These are phyloP conservation scores for Girardia tigrina DNA, from an alignment of 2,888 invertebrate genomes.

Conservation along the genomic window DNA sequence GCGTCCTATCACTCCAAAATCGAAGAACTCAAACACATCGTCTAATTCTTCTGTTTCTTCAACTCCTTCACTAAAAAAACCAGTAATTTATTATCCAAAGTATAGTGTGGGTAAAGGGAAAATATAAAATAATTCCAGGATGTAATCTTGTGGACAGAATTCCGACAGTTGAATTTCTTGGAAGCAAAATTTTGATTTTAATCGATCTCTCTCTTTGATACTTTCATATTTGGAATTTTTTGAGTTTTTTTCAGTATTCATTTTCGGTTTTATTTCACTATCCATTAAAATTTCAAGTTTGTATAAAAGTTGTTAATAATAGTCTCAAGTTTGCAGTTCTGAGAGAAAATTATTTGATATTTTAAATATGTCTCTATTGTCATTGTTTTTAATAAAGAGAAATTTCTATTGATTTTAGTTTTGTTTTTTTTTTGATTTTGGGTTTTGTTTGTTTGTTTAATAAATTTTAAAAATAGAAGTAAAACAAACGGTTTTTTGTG, in stretches of 20 bases:
- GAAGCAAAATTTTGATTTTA: background rate
- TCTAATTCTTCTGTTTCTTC: background rate
- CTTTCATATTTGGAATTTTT: background rate
- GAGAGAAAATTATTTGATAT: background rate
- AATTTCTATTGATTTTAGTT: slow-evolving; percentile 25
- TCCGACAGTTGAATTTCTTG: background rate
- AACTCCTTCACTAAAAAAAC: slow-evolving; percentile 2
- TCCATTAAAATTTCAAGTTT: background rate
- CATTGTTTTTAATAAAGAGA: slow-evolving; percentile 11
- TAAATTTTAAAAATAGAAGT: background rate
- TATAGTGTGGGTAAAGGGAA: background rate
- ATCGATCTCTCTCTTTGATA: slow-evolving; percentile 14
- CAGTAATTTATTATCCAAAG: slow-evolving; percentile 13
- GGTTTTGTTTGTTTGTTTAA: background rate
- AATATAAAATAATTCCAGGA: background rate
- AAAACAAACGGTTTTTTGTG: background rate
- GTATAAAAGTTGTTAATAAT: background rate
- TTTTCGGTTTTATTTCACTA: slow-evolving; percentile 18
- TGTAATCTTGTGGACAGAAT: background rate
- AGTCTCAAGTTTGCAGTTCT: no score
- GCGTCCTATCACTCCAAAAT: background rate
- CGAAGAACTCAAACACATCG: background rate
- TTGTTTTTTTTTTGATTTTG: background rate
- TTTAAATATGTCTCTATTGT: slow-evolving; percentile 17
- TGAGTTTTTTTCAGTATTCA: slow-evolving; percentile 21